Base-by-base conservation (phyloP, 2,888 invertebrate genomes). In the Teleogryllus oceanicus region DNA sequence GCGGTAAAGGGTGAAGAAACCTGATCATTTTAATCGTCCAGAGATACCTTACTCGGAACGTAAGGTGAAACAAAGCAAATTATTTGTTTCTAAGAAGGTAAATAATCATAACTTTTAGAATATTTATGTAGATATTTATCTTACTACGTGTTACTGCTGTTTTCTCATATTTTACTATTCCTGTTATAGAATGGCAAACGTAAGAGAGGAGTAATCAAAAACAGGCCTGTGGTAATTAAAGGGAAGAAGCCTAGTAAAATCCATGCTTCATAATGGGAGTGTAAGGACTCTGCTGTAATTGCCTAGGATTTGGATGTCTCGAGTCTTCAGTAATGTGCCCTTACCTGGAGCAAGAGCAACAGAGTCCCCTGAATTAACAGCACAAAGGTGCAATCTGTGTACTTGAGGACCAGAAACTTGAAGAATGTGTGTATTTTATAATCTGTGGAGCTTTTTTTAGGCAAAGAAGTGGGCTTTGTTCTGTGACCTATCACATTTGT, bases 21-120 rank as follows among this genome's bases (percentile, higher is more conserved):
- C 96, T 80, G 91, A 93, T 84, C 96, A 96, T 87, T 96, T 96
- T 87, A 99, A 99, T 89, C 91, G 98, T 85, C 96, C 96, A 78
- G 91, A 94, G 82, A 91, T 97, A 85, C 93, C 95, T 79, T 88
- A 94, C 75, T 90, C 92, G 51, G 91, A 94, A 84, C 91, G 96
- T 85, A 91, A 92, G 81, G 89, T 96, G 78, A 90, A 88, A 80
- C 86, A 92, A 79, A 91, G 92, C 78, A 90, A 86, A 81, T 83
- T 85, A 79, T 91, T 91, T 84, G 89, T 94, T 82, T 94, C 96
- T 80, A 96, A 96, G 90, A 97, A 97, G 93, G 96, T 96, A 90
- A 37, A 37, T 37, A 37, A 37, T 37, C 37, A 8, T 5, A 37
- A 8, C 37, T 37, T 37, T 37, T 37, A 37, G 50, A 50, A 76